These are phyloP conservation scores for Tachycineta bicolor DNA, from an alignment of 2,113 vertebrate species.

Conservation along the genomic window DNA sequence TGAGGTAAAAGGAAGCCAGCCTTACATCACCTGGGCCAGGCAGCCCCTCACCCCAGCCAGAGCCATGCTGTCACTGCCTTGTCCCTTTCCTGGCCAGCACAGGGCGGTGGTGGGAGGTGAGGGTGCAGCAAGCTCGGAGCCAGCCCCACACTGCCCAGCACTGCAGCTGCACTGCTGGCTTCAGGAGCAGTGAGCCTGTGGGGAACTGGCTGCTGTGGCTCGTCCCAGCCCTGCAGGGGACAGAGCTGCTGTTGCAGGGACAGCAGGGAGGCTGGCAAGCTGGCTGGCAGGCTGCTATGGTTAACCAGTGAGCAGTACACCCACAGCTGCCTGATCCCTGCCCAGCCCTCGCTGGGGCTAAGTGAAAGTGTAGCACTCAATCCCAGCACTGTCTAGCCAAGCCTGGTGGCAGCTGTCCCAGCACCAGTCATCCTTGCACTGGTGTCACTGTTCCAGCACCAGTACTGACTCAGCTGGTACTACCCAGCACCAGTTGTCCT, in stretches of 20 bases:
- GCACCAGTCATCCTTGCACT: not conserved
- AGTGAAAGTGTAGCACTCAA: not conserved
- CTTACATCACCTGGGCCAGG: accelerated
- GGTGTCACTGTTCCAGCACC: not conserved
- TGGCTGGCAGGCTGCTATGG: not conserved
- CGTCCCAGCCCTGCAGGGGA: not conserved
- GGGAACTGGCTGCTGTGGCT: not conserved
- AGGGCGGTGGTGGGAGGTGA: accelerated
- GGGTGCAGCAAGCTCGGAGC: not conserved
- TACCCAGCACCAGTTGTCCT: not conserved
- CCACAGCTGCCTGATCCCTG: not conserved
- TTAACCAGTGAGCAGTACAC: accelerated
- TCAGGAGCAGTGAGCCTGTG: accelerated
- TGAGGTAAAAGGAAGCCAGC: not conserved
- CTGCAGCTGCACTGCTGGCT: accelerated
- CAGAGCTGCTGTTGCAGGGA: not conserved
- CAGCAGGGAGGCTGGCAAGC: not conserved
- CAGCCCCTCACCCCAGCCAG: not conserved
- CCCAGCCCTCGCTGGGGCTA: not conserved
- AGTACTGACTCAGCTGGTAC: not conserved
- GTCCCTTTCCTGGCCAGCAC: not conserved
- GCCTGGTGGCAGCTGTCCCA: not conserved
- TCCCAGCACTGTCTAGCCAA: not conserved
- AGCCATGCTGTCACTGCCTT: accelerated
- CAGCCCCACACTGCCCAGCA: accelerated